phyloP scores from a whole-genome alignment of 2,888 invertebrate species.

The Hirtodrosophila trivittata region DNA sequence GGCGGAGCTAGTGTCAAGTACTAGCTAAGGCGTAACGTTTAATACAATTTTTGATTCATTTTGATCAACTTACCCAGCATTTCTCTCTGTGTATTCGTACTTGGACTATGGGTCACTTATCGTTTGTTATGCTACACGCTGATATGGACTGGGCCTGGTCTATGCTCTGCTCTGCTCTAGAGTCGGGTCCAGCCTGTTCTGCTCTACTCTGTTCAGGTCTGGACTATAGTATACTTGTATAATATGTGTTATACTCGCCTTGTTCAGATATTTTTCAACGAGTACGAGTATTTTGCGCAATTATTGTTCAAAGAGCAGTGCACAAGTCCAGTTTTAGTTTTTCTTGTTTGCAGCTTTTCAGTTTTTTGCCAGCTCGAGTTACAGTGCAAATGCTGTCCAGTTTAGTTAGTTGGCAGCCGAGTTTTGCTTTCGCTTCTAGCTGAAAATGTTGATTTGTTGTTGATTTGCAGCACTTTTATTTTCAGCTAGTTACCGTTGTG shows the following conservation, averaged over 20 bases:
- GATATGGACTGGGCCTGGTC: slow-evolving; percentile 30
- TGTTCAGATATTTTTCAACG: slow-evolving; percentile 42
- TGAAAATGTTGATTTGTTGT: slow-evolving; percentile 51
- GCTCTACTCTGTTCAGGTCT: slow-evolving; percentile 6
- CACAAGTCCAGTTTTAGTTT: slow-evolving; percentile 39
- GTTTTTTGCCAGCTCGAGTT: slow-evolving; percentile 5
- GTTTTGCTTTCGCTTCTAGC: slow-evolving; percentile 72
- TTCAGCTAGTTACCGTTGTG: slow-evolving; percentile 37
- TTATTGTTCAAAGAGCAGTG: slow-evolving; percentile 55
- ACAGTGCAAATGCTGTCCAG: slow-evolving; percentile 50
- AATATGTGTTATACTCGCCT: slow-evolving; percentile 47
- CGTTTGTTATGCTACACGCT: slow-evolving; percentile 19
- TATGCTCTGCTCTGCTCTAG: background rate
- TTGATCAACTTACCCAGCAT: background rate
- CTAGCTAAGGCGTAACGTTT: too few species aligned
- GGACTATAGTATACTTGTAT: slow-evolving; percentile 13
- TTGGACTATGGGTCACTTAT: slow-evolving; percentile 10
- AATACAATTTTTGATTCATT: background rate
- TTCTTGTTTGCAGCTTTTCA: background rate
- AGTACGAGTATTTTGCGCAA: slow-evolving; percentile 65
- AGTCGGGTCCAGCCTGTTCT: too few species aligned
- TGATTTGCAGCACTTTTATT: slow-evolving; percentile 56
- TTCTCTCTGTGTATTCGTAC: slow-evolving; percentile 7
- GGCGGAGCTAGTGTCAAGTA: too few species aligned
- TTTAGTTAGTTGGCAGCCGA: slow-evolving; percentile 40